Conservation (phyloP, 2,888 invertebrate species). For the Trissolcus japonicus region DNA sequence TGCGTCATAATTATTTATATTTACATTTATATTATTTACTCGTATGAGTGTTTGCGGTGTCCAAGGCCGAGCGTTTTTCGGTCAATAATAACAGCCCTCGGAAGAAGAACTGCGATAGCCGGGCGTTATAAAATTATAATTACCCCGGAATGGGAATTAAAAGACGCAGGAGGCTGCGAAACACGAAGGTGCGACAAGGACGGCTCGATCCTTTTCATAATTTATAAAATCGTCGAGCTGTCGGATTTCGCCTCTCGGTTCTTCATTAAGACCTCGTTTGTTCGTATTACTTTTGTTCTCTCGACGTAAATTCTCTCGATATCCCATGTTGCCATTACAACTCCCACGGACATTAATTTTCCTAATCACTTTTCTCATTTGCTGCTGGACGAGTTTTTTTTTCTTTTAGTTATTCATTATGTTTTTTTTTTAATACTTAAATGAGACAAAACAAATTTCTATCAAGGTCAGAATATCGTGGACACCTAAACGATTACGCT, state of each 20-base stretch:
- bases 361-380: too few species aligned
- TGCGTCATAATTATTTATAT: constrained; percentile 18
- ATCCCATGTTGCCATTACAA: constrained; percentile 25
- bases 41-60: constrained; percentile 5
- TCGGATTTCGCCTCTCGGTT: constrained; percentile 48
- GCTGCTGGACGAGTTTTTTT: too few species aligned
- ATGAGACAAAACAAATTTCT: too few species aligned
- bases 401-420: too few species aligned
- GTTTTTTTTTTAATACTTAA: too few species aligned
- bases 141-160: constrained; percentile 25
- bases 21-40: constrained; percentile 15
- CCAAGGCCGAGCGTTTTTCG: constrained; percentile 14
- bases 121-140: constrained; percentile 44
- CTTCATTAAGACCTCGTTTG: constrained; percentile 56
- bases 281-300: constrained; percentile 44
- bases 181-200: constrained; percentile 7
- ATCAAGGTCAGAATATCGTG: too few species aligned
- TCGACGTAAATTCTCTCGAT: constrained; percentile 36
- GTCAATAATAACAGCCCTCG: constrained; percentile 21
- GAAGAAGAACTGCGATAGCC: constrained; percentile 9
- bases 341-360: too few species aligned
- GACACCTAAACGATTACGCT: too few species aligned
- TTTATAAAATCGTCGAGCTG: constrained; percentile 54
- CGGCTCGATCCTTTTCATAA: constrained; percentile 36
- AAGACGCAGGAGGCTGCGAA: constrained; percentile 9